Base-by-base conservation (phyloP, 2,888 invertebrate species). In the Phymatocera aterrima region DNA sequence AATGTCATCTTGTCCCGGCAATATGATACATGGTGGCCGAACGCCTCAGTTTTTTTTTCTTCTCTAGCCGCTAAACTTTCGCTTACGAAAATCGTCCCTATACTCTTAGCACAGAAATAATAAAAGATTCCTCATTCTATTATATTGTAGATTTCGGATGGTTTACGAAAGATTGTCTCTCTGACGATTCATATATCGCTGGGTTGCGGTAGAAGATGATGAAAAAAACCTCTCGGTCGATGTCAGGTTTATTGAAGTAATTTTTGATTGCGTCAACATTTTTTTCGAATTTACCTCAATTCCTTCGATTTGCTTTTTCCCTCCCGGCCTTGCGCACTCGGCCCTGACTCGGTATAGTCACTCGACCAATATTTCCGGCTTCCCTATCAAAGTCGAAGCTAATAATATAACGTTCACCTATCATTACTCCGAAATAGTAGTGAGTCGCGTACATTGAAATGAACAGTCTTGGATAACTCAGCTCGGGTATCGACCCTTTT, bases 1-100 rank as follows among this genome's bases (percentile, higher is more conserved):
- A 72, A 54, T 72, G 34, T 72, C 54, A 72, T 72, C 51, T 46
- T 28, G 68, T 46, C 43, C 24, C 43, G 28, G 28, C 68, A 21
- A 46, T 28, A 12, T 15, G 40, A 60, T 60, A 34, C 21, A 21
- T 12, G 64, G 34, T 21, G 37, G 18, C 64, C 34, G 34, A 65
- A 65, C 65, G 18, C 37, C 24, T 12, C 6, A 34, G 72, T 31
- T 34, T 48, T 72, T 4, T n/a, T 0, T 72, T 34, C n/a, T n/a
- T n/a, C n/a, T n/a, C n/a, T 51, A 48, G 37, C 72, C 72, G 72
- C 72, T 51, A 68, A 28, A 68, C 68, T 68, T 68, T 68, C 68
- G 68, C 46, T 68, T 46, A 15, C 46, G 43, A 54, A 72, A 72
- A 72, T 51, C n/a, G n/a, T n/a, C n/a, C n/a, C n/a, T n/a, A n/a